Percentiles rank a stretch among this genome's conserved stretches.
Conservation (phyloP, 2,888 invertebrate species). For the Tipula vernalis region DNA sequence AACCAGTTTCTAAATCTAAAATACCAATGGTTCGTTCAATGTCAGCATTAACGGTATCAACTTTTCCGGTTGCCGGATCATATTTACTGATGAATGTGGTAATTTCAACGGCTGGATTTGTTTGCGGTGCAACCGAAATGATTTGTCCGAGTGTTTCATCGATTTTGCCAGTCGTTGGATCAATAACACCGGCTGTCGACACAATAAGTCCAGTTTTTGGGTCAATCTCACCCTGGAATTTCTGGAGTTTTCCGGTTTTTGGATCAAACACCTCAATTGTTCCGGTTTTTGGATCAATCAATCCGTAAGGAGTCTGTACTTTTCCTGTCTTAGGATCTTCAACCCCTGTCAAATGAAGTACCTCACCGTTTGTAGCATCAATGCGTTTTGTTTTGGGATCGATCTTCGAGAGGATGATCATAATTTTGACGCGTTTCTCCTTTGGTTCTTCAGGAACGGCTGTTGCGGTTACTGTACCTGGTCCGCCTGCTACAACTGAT, state of each 20-base stretch:
- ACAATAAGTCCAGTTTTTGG: conserved; percentile 55
- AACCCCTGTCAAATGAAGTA: conserved; percentile 56
- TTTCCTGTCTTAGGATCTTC: conserved; percentile 53
- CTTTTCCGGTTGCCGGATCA: conserved; percentile 50
- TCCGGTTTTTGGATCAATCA: conserved; percentile 53
- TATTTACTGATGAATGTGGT: conserved; percentile 57
- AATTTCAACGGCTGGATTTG: conserved; percentile 55
- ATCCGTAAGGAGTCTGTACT: conserved; percentile 60
- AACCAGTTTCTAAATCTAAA: conserved; percentile 49
- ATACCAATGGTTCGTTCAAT: conserved; percentile 58
- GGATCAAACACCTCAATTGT: conserved; percentile 48
- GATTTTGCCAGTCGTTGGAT: conserved; percentile 52
- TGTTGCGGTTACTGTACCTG: conserved; percentile 29
- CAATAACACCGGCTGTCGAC: conserved; percentile 47
- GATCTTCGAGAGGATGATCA: conserved; percentile 57
- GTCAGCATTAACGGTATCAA: conserved; percentile 52
- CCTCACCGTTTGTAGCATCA: conserved; percentile 50
- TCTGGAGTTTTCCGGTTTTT: conserved; percentile 47
- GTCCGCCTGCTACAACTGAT: conserved; percentile 34
- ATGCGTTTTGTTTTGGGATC: conserved; percentile 56
- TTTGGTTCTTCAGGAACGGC: conserved; percentile 33
- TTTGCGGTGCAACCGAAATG: conserved; percentile 52
- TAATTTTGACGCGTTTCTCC: conserved; percentile 56
- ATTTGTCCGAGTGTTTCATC: conserved; percentile 54
- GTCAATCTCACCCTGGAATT: conserved; percentile 48